Base-by-base conservation (phyloP, 1,140 invertebrate species). In the Drosophila tani region DNA sequence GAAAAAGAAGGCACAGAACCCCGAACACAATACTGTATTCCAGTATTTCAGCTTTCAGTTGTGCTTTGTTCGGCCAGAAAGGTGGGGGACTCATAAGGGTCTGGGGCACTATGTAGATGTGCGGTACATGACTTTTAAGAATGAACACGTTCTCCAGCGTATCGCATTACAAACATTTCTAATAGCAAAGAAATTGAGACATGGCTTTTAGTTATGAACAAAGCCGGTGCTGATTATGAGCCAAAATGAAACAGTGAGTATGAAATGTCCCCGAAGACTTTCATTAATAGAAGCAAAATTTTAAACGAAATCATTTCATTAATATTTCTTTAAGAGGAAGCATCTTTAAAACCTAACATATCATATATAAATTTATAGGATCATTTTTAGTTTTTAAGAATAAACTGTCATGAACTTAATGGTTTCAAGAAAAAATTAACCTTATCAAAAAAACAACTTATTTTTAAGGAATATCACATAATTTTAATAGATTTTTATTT, bases 101-200 rank as follows among this genome's bases (percentile, higher is more conserved):
- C 40, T 11, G 43, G 47, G 45, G 38, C 24, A 49, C 56, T 58
- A 17, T 64, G 40, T 51, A 46, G 60, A 41, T 40, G 45, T 11
- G 51, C n/a, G 57, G 24, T 35, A 76, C 84, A 87, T 84, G 84
- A 78, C 81, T 88, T 65, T 73, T 64, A 38, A 90, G 85, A 73
- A 81, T 84, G 84, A 88, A 88, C 84, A 88, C 84, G 85, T 88
- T 90, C 82, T 68, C 27, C 73, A 55, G 55, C 77, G 75, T 73
- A 65, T 88, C 84, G 70, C 85, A 84, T 90, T 88, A 79, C 84
- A 63, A 77, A 45, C 70, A 79, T 88, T 88, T 88, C 81, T 78
- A 75, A 84, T 88, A 74, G 68, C 46, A 40, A 46, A 50, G 70
- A 73, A 55, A 60, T 73, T 73, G 46, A 40, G 70, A 73, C 70